Evolutionary conservation across 2,888 invertebrate genomes (phyloP), one percentile per base, ranked within the genome.

Genomic region (Watsonalla binaria): DNA sequence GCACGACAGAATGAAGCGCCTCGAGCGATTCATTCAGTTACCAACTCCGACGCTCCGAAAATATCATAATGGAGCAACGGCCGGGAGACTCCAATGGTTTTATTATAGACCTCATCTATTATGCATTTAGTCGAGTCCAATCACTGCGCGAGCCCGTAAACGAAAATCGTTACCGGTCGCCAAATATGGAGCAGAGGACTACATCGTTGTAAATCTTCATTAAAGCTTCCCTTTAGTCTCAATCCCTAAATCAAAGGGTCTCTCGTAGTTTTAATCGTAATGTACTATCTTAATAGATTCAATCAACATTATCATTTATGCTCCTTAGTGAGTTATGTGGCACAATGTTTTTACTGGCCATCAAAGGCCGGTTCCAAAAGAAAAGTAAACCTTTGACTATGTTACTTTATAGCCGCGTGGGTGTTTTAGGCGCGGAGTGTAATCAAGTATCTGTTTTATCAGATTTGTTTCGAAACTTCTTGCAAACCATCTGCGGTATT

Each of bases 61-160:
- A 88, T 87, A 86, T 74, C 76, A 67, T 74, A 74, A 66, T 75
- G 69, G 83, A 76, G 78, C 80, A 84, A 81, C 75, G 80, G 68
- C 81, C 80, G 63, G 72, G 70, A 61, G 68, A 76, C 66, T 78
- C 80, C 73, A 76, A 79, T 81, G 79, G 77, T 81, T 76, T 84
- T 87, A 85, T 85, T 85, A 80, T 84, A 82, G 84, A 76, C 78
- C 80, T 84, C 82, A 84, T 89, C 77, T 84, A 85, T 86, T 82
- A 88, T 90, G 83, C 71, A 88, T 82, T 78, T 80, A 74, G 76
- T 65, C 58, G 67, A 75, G 74, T 62, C 81, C 81, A 84, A 86
- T 87, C 76, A 71, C 72, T 72, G 68, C 63, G 68, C 64, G 64
- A 68, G 68, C 59, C 65, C 61, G 73, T 82, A 81, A 84, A 81